Evolutionary conservation across 2,797 vertebrate genomes (phyloP), one percentile per base, ranked within the genome.

Genomic region (Chaetodon trifasciatus): DNA sequence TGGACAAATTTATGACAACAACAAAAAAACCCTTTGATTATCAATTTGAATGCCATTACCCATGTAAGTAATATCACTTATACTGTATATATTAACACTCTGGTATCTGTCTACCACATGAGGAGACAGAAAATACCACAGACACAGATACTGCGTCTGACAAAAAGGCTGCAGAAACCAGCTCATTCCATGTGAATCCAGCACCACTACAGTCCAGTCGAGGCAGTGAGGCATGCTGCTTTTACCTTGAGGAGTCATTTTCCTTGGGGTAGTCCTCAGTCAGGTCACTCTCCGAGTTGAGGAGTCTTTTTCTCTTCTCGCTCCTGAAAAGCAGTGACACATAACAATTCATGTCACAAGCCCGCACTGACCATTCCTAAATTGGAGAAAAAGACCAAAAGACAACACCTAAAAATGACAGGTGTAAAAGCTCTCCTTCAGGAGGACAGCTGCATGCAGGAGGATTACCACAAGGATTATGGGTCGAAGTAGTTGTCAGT

Each of bases 191-290:
- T 63, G 61, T 39, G 21, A 52, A 46, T 11, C 24, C 40, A 69
- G 50, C 19, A 60, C 1, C 2, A 44, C 15, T n/a, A 32, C 15
- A 55, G 44, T 17, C 53, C 4, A 64, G 16, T 19, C 3, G 19
- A 9, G 13, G 12, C 40, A 58, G 37, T 11, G 35, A 55, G 2
- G 24, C 2, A 1, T 58, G 28, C 28, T 16, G 24, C 46, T 23
- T 60, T 90, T 94, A 99, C 98, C 97, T 98, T 6, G 98, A 98
- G 7, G 98, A 98, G 94, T 99, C 98, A 65, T 99, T 99, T 94
- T 99, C 98, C 92, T 99, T 99, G 78, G 98, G 98, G 89, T 99
- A 99, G 92, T 99, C 98, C 91, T 99, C 98, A 23, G 92, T 96
- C 75, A 98, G 86, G 86, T 99, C 97, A 78, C 95, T 95, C 46